phyloP scores from a whole-genome alignment of 2,888 invertebrate genomes.

The Epirrita christyi region DNA sequence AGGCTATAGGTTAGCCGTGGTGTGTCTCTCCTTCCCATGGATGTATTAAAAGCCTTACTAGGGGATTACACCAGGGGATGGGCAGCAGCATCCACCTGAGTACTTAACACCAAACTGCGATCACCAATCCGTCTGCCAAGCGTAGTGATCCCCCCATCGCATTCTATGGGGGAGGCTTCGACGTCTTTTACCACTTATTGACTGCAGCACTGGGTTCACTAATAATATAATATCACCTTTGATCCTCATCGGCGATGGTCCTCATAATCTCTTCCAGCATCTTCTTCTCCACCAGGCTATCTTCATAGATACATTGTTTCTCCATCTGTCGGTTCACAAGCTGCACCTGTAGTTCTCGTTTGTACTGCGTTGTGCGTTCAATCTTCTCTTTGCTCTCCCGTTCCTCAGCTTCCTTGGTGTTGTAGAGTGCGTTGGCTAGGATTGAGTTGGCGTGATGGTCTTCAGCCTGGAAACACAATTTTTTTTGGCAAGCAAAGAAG shows the following conservation, averaged over 20 bases:
- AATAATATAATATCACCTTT: slow-evolving; percentile 59
- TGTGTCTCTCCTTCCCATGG: too few relatives aligned
- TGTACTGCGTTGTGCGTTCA: slow-evolving; percentile 63
- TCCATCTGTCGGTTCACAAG: slow-evolving; percentile 80
- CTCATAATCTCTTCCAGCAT: slow-evolving; percentile 85
- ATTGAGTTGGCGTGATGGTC: slow-evolving; percentile 63
- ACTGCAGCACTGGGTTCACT: neutral
- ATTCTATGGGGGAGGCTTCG: too few relatives aligned
- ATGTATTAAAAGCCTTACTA: too few relatives aligned
- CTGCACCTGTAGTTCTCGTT: slow-evolving; percentile 84
- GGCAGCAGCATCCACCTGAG: too few relatives aligned
- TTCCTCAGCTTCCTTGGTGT: slow-evolving; percentile 66
- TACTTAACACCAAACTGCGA: too few relatives aligned
- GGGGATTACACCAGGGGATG: too few relatives aligned
- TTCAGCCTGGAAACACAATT: slow-evolving; percentile 55
- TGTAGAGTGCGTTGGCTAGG: slow-evolving; percentile 62
- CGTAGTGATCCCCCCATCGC: too few relatives aligned
- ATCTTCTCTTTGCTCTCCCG: slow-evolving; percentile 54
- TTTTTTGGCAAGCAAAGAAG: too few relatives aligned
- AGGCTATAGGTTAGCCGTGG: too few relatives aligned
- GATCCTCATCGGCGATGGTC: slow-evolving; percentile 86
- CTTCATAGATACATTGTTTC: slow-evolving; percentile 82
- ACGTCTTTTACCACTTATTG: too few relatives aligned
- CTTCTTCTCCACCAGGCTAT: slow-evolving; percentile 85
- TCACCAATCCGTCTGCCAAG: too few relatives aligned